Evolutionary conservation across 2,113 vertebrate genomes (phyloP).

Genomic region (Pedionomus torquatus): DNA sequence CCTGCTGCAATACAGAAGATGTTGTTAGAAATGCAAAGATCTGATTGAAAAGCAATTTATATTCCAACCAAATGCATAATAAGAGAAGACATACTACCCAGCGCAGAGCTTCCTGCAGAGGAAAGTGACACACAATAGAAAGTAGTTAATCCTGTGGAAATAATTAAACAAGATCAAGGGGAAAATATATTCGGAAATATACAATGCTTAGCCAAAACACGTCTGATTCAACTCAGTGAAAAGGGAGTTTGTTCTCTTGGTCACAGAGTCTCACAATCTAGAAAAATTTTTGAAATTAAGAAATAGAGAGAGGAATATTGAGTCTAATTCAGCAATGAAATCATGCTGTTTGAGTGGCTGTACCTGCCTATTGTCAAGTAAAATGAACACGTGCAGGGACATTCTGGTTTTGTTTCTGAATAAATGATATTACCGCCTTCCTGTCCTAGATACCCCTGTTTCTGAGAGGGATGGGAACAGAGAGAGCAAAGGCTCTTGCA

Average conservation of each 20-base stretch:
- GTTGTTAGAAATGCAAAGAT: conserved; percentile 65
- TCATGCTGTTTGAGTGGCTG: background rate
- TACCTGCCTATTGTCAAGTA: background rate
- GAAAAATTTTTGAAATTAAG: background rate
- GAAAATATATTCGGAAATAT: background rate
- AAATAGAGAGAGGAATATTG: background rate
- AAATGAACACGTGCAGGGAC: background rate
- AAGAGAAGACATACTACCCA: conserved; percentile 36
- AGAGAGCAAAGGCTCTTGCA: background rate
- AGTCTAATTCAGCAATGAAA: background rate
- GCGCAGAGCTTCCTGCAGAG: background rate
- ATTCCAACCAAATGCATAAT: conserved; percentile 57
- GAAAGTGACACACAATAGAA: conserved; percentile 33
- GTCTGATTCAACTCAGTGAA: background rate
- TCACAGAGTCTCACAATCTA: background rate
- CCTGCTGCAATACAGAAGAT: conserved; percentile 65
- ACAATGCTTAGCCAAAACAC: background rate
- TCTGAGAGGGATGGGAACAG: background rate
- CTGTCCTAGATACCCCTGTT: background rate
- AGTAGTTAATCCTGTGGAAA: conserved; percentile 49
- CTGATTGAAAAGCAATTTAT: conserved; percentile 70
- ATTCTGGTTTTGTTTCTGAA: background rate
- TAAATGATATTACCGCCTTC: background rate
- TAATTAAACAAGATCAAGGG: conserved; percentile 40
- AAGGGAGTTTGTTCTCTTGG: background rate